Conservation (phyloP, 2,797 vertebrate species). For the Sus cebifrons region DNA sequence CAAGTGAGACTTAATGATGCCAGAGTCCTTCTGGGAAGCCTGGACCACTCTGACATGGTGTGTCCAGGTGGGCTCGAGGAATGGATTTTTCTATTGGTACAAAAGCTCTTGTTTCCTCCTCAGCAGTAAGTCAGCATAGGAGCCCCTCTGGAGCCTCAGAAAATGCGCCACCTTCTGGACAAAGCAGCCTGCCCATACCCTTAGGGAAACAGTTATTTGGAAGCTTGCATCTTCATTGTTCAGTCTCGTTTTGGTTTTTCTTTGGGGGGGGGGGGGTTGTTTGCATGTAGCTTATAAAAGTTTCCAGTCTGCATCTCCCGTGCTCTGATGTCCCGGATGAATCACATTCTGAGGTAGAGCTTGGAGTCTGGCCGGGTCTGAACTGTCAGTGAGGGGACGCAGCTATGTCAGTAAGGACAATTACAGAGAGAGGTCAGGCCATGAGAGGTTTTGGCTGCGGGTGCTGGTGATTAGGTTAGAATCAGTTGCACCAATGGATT, state of each 20-base stretch:
- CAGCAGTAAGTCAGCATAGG: constrained; percentile 26
- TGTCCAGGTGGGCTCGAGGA: background rate
- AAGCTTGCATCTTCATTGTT: background rate
- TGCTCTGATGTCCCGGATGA: constrained; percentile 52
- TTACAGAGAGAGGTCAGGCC: constrained; percentile 60
- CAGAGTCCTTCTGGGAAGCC: background rate
- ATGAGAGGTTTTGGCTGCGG: constrained; percentile 51
- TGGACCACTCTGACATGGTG: background rate
- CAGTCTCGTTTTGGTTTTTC: background rate
- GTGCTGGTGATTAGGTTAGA: constrained; percentile 53
- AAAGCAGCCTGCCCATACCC: background rate
- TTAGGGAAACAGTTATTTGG: constrained; percentile 31
- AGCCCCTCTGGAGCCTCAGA: background rate
- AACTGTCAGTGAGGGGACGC: background rate
- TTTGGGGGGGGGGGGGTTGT: too few relatives aligned
- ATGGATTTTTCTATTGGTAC: constrained; percentile 19
- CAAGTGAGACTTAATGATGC: background rate
- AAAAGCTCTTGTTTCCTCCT: constrained; percentile 55
- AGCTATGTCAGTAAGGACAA: constrained; percentile 64
- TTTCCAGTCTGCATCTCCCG: constrained; percentile 5
- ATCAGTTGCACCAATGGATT: constrained; percentile 65
- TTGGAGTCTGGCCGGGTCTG: constrained; percentile 28
- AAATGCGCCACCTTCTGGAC: background rate
- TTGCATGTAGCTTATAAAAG: background rate
- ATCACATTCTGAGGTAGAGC: constrained; percentile 61